Evolutionary conservation across 2,113 vertebrate species (phyloP), one percentile per base, ranked within the genome.

Genomic region (Hemibates koningsi): DNA sequence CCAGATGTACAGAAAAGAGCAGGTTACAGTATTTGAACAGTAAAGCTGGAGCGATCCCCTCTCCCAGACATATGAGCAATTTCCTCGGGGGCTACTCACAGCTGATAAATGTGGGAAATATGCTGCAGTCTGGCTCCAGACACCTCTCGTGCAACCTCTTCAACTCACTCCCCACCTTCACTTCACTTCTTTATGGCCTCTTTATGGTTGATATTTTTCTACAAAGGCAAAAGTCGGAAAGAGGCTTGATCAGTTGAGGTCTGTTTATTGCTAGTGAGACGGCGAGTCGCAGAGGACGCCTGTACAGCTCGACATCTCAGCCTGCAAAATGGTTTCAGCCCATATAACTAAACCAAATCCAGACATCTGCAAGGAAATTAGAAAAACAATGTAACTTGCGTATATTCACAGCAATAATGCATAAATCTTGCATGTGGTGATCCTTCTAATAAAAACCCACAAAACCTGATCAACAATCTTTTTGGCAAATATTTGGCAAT

Each of bases 101-200:
- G 86, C 91, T 94, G 94, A 95, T 93, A 90, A 93, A 95, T 95
- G 90, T 95, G 94, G 95, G 95, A 95, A 96, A 93, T 89, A 94
- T 95, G 93, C 81, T 85, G 79, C 91, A 82, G 93, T 90, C 91
- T 91, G 85, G 43, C 82, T 83, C 80, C 79, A 90, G 83, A 86
- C 88, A 79, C 83, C 80, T 71, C 81, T 52, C 27, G 19, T 38
- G 24, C 21, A 36, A 83, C 81, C 82, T 89, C 86, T 79, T 81
- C 73, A 54, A 24, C 27, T 81, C 66, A 38, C 29, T 9, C 43
- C 19, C 24, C 54, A 19, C 19, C 3, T 27, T 81, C 71, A 36
- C 36, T 43, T 43, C 32, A n/a, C 19, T 19, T 63, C 57, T 54
- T 80, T 48, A 56, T n/a, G 32, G 45, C 19, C 52, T 79, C 54